phyloP scores from a whole-genome alignment of 2,888 invertebrate species.

The Hypolimnas misippus region DNA sequence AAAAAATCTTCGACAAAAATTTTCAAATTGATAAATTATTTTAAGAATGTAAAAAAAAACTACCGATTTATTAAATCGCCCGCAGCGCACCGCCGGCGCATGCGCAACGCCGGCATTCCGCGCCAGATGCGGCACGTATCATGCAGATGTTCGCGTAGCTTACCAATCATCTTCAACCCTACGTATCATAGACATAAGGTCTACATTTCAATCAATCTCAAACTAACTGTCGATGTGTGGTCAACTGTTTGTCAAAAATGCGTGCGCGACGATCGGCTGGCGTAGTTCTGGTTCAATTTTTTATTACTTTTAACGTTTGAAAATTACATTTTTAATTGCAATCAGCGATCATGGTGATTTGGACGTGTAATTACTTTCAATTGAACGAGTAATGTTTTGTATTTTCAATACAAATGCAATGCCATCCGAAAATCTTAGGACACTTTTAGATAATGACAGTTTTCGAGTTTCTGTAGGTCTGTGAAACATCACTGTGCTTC shows the following conservation, averaged over 20 bases:
- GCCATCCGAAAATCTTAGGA: too few relatives aligned
- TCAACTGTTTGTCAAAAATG: conserved; percentile 7
- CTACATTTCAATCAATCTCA: background rate
- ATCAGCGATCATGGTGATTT: too few relatives aligned
- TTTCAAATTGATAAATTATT: background rate
- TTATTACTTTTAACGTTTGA: background rate
- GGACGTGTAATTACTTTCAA: too few relatives aligned
- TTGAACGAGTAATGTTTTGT: too few relatives aligned
- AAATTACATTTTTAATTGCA: too few relatives aligned
- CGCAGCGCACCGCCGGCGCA: conserved; percentile 39
- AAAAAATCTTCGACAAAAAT: background rate
- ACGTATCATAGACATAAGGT: background rate
- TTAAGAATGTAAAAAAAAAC: background rate
- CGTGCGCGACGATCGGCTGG: conserved; percentile 2
- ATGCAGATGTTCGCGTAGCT: conserved; percentile 26
- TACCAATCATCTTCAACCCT: background rate
- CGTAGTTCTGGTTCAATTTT: background rate
- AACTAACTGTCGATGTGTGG: background rate
- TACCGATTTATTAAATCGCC: conserved; percentile 10
- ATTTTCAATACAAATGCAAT: too few relatives aligned
- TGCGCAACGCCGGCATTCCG: conserved; percentile 24
- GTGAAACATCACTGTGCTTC: too few relatives aligned
- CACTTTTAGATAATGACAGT: too few relatives aligned
- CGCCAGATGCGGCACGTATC: conserved; percentile 61
- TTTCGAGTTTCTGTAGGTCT: too few relatives aligned